phyloP scores from a whole-genome alignment of 2,888 invertebrate species.

The Acrobasis repandana region DNA sequence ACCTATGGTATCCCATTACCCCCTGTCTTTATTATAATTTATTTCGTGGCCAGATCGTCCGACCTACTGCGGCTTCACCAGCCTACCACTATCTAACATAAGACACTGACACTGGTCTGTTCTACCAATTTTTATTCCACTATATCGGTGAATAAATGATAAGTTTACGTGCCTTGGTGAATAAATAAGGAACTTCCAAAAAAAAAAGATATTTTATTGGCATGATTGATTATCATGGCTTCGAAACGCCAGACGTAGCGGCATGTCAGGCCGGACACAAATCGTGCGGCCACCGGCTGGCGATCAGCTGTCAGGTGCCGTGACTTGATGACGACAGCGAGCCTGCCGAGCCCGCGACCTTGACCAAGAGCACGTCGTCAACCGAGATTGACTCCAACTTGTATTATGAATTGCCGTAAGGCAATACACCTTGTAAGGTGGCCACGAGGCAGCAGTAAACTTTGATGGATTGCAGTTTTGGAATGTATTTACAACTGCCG shows the following conservation, averaged over 20 bases:
- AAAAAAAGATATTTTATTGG: not conserved
- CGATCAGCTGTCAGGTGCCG: not conserved
- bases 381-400: not conserved
- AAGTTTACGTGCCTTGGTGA: too few relatives aligned
- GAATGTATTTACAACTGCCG: not conserved
- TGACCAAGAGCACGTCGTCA: constrained; percentile 1
- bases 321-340: constrained; percentile 29
- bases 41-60: too few relatives aligned
- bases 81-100: too few relatives aligned
- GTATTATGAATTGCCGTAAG: not conserved
- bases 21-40: too few relatives aligned
- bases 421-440: too few relatives aligned
- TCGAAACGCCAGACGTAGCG: not conserved
- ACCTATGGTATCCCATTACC: too few relatives aligned
- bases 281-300: not conserved
- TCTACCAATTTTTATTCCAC: too few relatives aligned
- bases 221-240: constrained; percentile 4
- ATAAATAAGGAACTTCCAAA: not conserved
- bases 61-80: too few relatives aligned
- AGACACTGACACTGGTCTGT: too few relatives aligned
- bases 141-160: too few relatives aligned
- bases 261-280: not conserved
- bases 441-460: not conserved
- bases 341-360: constrained; percentile 11
- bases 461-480: not conserved